Evolutionary conservation across 2,113 vertebrate species (phyloP), one percentile per base, ranked within the genome.

Genomic region (Eurystomus gularis): DNA sequence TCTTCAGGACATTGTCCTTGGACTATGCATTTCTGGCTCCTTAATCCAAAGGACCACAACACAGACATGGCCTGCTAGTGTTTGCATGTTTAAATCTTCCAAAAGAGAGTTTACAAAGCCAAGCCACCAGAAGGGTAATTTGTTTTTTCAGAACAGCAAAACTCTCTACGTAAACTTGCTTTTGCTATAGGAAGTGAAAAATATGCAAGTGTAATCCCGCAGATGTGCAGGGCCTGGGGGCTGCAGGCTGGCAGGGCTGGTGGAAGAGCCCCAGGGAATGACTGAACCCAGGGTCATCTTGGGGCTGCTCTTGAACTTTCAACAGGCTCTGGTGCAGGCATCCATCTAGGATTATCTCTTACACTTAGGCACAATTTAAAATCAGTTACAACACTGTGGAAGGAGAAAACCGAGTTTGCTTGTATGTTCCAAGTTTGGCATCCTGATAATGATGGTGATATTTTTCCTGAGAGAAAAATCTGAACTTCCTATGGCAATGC

Each of bases 351-450:
- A 61, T 31, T 57, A 37, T 16, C 70, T 87, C 42, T 42, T 37
- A 26, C 1, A 0, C 26, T 69, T 35, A 62, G 46, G 46, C 37
- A 76, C 24, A 68, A 52, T 35, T 21, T 46, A 60, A 60, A 73
- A 73, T 75, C 17, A 48, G 5, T 46, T 73, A 26, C 54, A 81
- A 33, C 21, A 28, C 6, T 2, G 3, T 10, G 13, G n/a, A 65
- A 77, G 28, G 37, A 83, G 44, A 44, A 91, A 84, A 24, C 0
- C 26, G 79, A 60, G n/a, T 35, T 48, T 70, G 49, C 49, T 69
- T 68, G 8, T 40, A 8, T 17, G 28, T 69, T 76, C 37, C 4
- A 0, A 0, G 0, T 76, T 65, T 87, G 35, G 35, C 35, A 69
- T 20, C 28, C 40, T 82, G 35, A 39, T 25, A 87, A 40, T 0